phyloP scores from a whole-genome alignment of 2,888 invertebrate genomes.

The Amiota minor region DNA sequence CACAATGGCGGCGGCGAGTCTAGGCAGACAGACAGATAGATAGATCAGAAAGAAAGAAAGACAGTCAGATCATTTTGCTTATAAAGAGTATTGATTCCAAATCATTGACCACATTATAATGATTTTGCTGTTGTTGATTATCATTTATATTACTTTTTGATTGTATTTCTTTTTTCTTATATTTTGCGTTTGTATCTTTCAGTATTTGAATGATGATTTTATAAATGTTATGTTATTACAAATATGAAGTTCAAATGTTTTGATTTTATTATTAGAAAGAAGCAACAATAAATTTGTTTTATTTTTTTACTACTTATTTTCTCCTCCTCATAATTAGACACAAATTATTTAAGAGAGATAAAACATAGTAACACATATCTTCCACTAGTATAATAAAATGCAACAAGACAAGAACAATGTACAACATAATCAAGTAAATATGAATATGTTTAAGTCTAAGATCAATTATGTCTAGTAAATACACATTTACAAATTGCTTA shows the following conservation, averaged over 20 bases:
- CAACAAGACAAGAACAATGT: neutral
- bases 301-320: neutral
- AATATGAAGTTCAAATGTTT: neutral
- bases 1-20: neutral
- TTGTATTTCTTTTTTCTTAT: neutral
- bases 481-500: too few species aligned
- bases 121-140: slow-evolving; percentile 59
- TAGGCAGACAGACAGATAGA: neutral
- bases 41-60: neutral
- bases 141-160: slow-evolving; percentile 61
- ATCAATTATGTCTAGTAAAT: too few species aligned
- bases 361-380: slow-evolving; percentile 25
- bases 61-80: slow-evolving; percentile 34
- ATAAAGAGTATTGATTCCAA: slow-evolving; percentile 55
- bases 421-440: too few species aligned
- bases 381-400: slow-evolving; percentile 16
- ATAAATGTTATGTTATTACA: slow-evolving; percentile 1
- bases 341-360: neutral
- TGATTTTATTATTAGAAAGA: too few species aligned
- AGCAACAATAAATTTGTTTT: slow-evolving; percentile 4
- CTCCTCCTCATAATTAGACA: neutral
- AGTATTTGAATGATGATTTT: neutral
- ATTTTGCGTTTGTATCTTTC: slow-evolving; percentile 10
- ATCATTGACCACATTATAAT: slow-evolving; percentile 44
- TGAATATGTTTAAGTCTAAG: too few species aligned